Conservation (phyloP, 2,113 vertebrate species). For the Perca flavescens region DNA sequence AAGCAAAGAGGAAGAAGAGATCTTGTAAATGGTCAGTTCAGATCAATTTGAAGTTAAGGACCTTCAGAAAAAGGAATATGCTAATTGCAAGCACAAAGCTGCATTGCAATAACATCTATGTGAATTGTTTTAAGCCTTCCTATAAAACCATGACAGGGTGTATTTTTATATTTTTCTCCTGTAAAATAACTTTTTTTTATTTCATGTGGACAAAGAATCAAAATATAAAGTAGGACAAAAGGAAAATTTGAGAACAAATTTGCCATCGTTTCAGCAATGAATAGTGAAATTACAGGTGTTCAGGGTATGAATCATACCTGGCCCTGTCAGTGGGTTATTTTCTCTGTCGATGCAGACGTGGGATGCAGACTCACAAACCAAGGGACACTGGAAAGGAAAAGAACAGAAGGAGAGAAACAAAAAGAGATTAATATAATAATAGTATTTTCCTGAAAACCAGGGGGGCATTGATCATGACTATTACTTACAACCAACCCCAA, state of each 20-base stretch:
- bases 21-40: constrained; percentile 7
- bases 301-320: constrained; percentile 83
- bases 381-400: constrained; percentile 86
- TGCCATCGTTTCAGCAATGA: constrained; percentile 1
- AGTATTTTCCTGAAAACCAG: constrained; percentile 2
- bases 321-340: constrained; percentile 88
- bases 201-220: background rate
- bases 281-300: constrained; percentile 25
- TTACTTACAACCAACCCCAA: background rate
- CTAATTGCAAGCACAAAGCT: background rate
- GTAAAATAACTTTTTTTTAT: background rate
- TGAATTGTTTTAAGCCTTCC: constrained; percentile 1
- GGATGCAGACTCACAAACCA: constrained; percentile 89
- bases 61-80: constrained; percentile 7
- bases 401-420: constrained; percentile 19
- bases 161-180: background rate
- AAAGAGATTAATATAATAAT: constrained; percentile 8
- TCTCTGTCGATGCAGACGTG: constrained; percentile 85
- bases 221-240: background rate
- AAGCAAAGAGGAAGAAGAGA: constrained; percentile 28
- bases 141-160: background rate
- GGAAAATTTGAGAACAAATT: background rate
- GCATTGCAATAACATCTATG: background rate
- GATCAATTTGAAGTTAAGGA: constrained; percentile 30
- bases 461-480: background rate